Base-by-base conservation (phyloP, 2,888 invertebrate genomes). In the Rotaria socialis region DNA sequence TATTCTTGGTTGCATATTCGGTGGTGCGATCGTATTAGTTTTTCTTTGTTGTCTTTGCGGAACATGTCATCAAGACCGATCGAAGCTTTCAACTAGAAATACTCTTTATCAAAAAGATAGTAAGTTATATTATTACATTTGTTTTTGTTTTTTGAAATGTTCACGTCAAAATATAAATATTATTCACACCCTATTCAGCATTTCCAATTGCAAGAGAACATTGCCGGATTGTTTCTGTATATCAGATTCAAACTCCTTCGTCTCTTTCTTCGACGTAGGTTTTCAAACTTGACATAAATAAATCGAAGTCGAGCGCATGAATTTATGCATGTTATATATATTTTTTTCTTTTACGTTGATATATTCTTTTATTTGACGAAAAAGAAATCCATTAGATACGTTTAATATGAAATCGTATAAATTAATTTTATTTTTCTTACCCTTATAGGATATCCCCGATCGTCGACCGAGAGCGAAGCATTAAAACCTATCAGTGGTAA, bases 381-480 rank as follows among this genome's bases (percentile, higher is more conserved):
- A 60, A n/a, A 11, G n/a, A 60, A 60, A n/a, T 27, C 0, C 11
- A 60, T 27, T 60, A 60, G 19, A 55, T 55, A 27, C 27, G 27
- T 10, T 24, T n/a, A 2, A n/a, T 3, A n/a, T 8, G 2, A 60
- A 11, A n/a, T 35, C 35, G 8, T 27, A 60, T 27, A 14, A 19
- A 19, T 55, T n/a, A 10, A 80, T 80, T 24, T 47, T 8, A 47
- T 0, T 80, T 24, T 47, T 0, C 47, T 80, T 43, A 24, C 10
- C 10, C 47, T n/a, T 47, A 47, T 43, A 80, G 80, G 47, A 47
- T 80, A 80, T 80, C 80, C 47, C n/a, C 80, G 80, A 47, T 80
- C 47, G 80, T 80, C 80, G 14, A n/a, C 80, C 24, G 80, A 80
- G 80, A 80, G 80, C 80, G 80, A 80, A 80, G 24, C 80, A 43